These are phyloP conservation scores for Pachyramphus minor DNA, from an alignment of 2,113 vertebrate species.

Conservation along the genomic window DNA sequence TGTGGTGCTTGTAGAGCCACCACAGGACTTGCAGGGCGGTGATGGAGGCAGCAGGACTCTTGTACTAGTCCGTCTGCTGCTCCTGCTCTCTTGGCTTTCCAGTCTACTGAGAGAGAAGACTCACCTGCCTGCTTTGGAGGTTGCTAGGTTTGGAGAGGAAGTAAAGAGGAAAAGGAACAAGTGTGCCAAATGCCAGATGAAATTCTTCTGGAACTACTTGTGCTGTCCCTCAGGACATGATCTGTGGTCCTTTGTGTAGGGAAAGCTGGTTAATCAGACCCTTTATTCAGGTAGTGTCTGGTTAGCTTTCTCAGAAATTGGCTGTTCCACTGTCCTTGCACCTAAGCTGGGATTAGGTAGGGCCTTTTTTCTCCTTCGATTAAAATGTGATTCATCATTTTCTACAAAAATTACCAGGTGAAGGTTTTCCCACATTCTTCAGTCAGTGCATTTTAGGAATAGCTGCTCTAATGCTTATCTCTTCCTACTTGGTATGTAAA, in stretches of 20 bases:
- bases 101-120: background rate
- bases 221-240: fast-evolving
- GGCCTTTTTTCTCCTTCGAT: background rate
- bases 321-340: background rate
- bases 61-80: background rate
- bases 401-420: background rate
- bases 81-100: background rate
- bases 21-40: fast-evolving
- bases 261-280: background rate
- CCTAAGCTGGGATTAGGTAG: background rate
- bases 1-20: fast-evolving
- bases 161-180: background rate
- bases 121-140: background rate
- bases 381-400: background rate
- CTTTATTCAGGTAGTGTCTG: background rate
- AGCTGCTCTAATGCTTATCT: background rate
- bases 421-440: background rate
- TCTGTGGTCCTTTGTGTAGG: background rate
- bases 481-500: conserved; percentile 7
- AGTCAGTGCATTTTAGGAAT: conserved; percentile 13
- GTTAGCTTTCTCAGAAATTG: background rate
- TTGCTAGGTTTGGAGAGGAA: background rate
- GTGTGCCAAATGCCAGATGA: background rate
- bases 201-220: background rate
- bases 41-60: background rate